phyloP scores from a whole-genome alignment of 2,113 vertebrate species.

The Naja naja region DNA sequence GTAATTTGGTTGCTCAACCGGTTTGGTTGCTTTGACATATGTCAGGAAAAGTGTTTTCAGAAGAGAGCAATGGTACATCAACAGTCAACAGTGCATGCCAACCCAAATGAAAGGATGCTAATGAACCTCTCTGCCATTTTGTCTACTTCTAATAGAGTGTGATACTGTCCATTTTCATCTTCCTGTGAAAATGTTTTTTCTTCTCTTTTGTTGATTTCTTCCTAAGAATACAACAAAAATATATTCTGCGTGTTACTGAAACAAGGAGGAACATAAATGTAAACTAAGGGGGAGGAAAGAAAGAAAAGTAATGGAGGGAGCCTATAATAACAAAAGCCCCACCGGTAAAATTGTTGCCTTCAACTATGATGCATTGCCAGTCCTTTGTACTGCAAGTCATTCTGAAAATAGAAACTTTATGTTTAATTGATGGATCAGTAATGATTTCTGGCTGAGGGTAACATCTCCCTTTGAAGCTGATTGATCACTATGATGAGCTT shows the following conservation, averaged over 20 bases:
- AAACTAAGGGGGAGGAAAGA: neutral
- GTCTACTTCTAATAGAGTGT: conserved; percentile 31
- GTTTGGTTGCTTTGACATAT: neutral
- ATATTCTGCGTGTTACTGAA: conserved; percentile 41
- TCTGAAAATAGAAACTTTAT: conserved; percentile 80
- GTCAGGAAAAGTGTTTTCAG: neutral
- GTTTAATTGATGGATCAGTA: conserved; percentile 90
- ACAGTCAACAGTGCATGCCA: neutral
- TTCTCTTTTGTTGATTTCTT: neutral
- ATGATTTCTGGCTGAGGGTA: conserved; percentile 76
- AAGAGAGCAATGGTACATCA: neutral
- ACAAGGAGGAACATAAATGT: conserved; percentile 43
- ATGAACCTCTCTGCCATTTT: conserved; percentile 38
- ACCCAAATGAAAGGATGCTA: conserved; percentile 28
- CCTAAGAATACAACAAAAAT: conserved; percentile 45
- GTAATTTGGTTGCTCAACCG: neutral
- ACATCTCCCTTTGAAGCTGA: conserved; percentile 85
- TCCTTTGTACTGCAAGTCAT: conserved; percentile 60
- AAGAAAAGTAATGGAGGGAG: neutral
- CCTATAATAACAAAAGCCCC: conserved; percentile 42
- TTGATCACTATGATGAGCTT: conserved; percentile 84
- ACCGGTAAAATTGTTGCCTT: conserved; percentile 60
- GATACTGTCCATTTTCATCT: conserved; percentile 37
- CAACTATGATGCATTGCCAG: conserved; percentile 67
- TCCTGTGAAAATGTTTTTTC: conserved; percentile 35